Evolutionary conservation across 2,797 vertebrate genomes (phyloP), one percentile per base, ranked within the genome.

Genomic region (Amblyopsis hoosieri): DNA sequence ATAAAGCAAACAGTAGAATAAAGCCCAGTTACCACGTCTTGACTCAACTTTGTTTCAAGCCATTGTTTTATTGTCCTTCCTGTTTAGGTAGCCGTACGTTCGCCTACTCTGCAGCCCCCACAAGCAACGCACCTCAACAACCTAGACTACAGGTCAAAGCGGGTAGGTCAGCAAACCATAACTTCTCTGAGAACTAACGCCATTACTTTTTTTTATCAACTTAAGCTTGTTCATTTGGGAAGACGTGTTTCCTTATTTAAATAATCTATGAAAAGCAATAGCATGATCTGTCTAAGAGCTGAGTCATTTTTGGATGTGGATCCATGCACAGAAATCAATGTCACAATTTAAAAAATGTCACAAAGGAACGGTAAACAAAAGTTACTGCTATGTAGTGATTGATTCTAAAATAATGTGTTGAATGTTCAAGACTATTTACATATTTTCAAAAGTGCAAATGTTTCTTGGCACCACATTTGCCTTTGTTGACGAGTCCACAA

Each of bases 111-210:
- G 80, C 93, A 66, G 89, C 90, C 66, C 87, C 93, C 59, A 91
- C 92, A 75, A 93, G 72, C 83, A 88, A 46, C 82, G 88, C 91
- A 33, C 88, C 90, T 12, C 87, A 79, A 47, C 86, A 90, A 14
- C 90, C 93, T 31, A 84, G 93, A 71, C 81, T 91, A 74, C 91
- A 93, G 69, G 93, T 95, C 66, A 95, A 95, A 92, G 87, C 92
- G 82, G 94, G 94, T 94, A 69, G 14, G 6, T 14, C 8, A n/a
- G n/a, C 6, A 50, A 37, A 9, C 37, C 37, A 7, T 37, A 37
- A 37, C 23, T 23, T 23, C 23, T 23, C 23, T 23, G 23, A 3
- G 23, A 29, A 29, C 23, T 29, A 29, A 29, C 3, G 23, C 3
- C 23, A 29, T 29, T 29, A 29, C 23, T 29, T 29, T 29, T 23